Conservation (phyloP, 2,113 vertebrate species). For the Calidris pygmaea region DNA sequence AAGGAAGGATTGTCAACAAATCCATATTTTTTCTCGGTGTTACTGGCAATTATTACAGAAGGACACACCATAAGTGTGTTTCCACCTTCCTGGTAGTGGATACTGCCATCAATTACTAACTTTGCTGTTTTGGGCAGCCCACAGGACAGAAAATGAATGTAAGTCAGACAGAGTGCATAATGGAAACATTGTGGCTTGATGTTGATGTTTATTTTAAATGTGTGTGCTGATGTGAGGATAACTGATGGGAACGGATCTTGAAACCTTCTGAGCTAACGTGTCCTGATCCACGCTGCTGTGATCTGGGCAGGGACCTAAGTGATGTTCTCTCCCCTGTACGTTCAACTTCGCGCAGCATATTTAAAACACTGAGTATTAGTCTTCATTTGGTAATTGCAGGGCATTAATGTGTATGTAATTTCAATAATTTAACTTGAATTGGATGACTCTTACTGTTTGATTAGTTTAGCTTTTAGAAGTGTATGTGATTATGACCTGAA, state of each 20-base stretch:
- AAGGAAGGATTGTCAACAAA: not conserved
- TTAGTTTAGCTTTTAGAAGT: slow-evolving; percentile 74
- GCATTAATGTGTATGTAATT: slow-evolving; percentile 73
- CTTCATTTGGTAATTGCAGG: slow-evolving; percentile 68
- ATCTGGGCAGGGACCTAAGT: not conserved
- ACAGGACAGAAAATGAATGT: not conserved
- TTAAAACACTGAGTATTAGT: slow-evolving; percentile 58
- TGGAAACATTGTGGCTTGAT: not conserved
- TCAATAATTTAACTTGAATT: slow-evolving; percentile 75
- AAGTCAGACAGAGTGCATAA: not conserved
- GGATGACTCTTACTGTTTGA: slow-evolving; percentile 68
- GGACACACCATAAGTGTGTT: not conserved
- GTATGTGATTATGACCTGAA: slow-evolving; percentile 75
- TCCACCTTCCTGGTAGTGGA: not conserved
- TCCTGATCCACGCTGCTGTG: not conserved
- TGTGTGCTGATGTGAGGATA: not conserved
- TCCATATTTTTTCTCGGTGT: not conserved
- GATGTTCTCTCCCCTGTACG: not conserved
- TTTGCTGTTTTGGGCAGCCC: not conserved
- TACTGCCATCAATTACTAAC: slow-evolving; percentile 22
- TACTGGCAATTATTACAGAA: not conserved
- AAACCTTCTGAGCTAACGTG: not conserved
- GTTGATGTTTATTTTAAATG: slow-evolving; percentile 44
- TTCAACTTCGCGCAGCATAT: not conserved
- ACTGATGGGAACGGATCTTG: not conserved